Evolutionary conservation across 2,888 invertebrate species (phyloP), one percentile per base, ranked within the genome.

Genomic region (Pollenia labialis): DNA sequence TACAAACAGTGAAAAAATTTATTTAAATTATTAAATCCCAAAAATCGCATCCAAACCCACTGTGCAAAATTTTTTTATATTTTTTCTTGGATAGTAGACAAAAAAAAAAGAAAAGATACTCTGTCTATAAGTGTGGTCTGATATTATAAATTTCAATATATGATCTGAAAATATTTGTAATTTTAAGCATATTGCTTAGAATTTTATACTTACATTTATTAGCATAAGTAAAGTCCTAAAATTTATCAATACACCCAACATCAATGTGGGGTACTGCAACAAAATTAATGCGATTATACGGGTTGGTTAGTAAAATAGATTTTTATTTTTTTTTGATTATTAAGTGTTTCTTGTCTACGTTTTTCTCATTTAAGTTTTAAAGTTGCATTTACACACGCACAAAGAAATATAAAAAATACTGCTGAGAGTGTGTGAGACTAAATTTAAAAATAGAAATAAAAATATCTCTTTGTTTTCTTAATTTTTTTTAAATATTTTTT

Each of bases 211-310:
- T 18, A n/a, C 2, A 23, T 23, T 23, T 23, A 2, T 23, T 23
- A 23, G 23, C 32, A 32, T 32, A 32, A 6, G n/a, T n/a, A n/a
- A n/a, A n/a, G n/a, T n/a, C n/a, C n/a, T n/a, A n/a, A 60, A 72
- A 81, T 52, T 77, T 72, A 18, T 76, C 10, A 16, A 52, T 14
- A 23, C 72, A 60, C 81, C 87, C 18, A 83, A 87, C 77, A 83
- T 66, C 64, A 58, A 76, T 62, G 79, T 76, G 79, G 80, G 72
- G 60, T 71, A 77, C 46, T 76, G 14, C 46, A 52, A 60, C 16
- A 62, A 50, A 44, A 81, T 79, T 79, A 81, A 87, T 56, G 56
- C 54, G 71, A 87, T 81, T 81, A 84, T 84, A 84, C 84, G 84
- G 81, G 84, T 64, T 84, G 81, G 42, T 72, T 62, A 62, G 77